phyloP scores from a whole-genome alignment of 2,113 vertebrate genomes.

The Psephotus haematonotus region DNA sequence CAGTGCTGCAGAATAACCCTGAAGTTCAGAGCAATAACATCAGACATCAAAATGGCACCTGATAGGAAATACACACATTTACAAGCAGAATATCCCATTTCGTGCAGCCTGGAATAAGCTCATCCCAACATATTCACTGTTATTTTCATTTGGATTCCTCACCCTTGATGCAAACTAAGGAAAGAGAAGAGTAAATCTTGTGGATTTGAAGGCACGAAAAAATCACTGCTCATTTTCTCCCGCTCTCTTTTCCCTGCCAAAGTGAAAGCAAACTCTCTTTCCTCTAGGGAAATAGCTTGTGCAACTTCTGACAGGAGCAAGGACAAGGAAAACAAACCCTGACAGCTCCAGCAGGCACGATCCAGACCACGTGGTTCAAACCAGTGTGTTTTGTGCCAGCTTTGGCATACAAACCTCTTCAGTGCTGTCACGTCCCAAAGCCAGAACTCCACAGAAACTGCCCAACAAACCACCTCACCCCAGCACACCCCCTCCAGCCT shows the following conservation, averaged over 20 bases:
- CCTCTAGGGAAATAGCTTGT: not conserved
- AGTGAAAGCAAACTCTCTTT: not conserved
- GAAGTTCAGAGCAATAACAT: not conserved
- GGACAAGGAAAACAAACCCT: not conserved
- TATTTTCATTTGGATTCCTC: not conserved
- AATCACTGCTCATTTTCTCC: not conserved
- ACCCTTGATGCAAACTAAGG: not conserved
- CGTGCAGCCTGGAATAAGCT: not conserved
- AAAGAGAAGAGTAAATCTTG: not conserved
- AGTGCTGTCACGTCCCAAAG: not conserved
- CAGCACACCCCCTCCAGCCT: not conserved
- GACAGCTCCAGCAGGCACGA: accelerated
- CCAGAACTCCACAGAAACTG: not conserved
- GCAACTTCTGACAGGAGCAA: not conserved
- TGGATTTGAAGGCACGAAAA: not conserved
- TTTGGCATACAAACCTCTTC: not conserved
- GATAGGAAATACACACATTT: not conserved
- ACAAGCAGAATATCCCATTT: not conserved
- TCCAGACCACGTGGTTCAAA: not conserved
- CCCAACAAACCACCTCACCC: not conserved
- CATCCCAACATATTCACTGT: not conserved
- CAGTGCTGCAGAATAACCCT: not conserved
- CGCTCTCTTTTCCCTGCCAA: not conserved
- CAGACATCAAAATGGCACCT: not conserved
- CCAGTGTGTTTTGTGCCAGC: not conserved